Percentiles rank a stretch among this genome's conserved stretches.
These are phyloP conservation scores for Eledona agricola DNA, from an alignment of 2,888 invertebrate genomes.

Conservation along the genomic window DNA sequence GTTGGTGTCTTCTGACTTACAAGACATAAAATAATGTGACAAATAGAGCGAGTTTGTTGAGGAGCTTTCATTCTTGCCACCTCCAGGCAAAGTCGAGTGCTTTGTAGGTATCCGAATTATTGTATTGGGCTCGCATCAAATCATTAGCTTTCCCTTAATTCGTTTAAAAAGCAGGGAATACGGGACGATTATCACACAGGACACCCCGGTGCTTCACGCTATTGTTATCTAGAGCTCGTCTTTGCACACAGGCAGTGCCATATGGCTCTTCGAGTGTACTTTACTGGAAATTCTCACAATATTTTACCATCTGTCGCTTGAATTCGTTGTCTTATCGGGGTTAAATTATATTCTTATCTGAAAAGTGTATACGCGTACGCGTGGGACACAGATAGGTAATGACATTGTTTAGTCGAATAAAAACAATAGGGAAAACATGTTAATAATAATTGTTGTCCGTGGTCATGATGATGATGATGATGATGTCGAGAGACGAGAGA, in stretches of 20 bases:
- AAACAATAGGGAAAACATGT: too few relatives aligned
- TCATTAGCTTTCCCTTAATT: constrained; percentile 32
- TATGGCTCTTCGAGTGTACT: constrained; percentile 57
- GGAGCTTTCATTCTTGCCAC: too few relatives aligned
- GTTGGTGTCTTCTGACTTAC: too few relatives aligned
- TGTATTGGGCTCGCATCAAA: too few relatives aligned
- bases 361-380: constrained; percentile 21
- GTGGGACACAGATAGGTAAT: constrained; percentile 21
- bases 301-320: constrained; percentile 59
- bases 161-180: constrained; percentile 21
- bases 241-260: constrained; percentile 50
- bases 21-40: too few relatives aligned
- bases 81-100: too few relatives aligned
- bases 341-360: constrained; percentile 49
- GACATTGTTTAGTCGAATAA: constrained; percentile 17
- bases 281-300: constrained; percentile 60
- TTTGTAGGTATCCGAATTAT: too few relatives aligned
- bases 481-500: constrained; percentile 15
- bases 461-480: too few relatives aligned
- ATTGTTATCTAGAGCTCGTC: constrained; percentile 37
- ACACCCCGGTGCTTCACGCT: constrained; percentile 28
- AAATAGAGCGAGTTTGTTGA: too few relatives aligned
- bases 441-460: constrained; percentile 22
- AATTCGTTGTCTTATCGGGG: constrained; percentile 55
- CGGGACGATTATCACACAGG: constrained; percentile 28